Evolutionary conservation across 2,888 invertebrate genomes (phyloP).

Genomic region (Chouioia cunea): DNA sequence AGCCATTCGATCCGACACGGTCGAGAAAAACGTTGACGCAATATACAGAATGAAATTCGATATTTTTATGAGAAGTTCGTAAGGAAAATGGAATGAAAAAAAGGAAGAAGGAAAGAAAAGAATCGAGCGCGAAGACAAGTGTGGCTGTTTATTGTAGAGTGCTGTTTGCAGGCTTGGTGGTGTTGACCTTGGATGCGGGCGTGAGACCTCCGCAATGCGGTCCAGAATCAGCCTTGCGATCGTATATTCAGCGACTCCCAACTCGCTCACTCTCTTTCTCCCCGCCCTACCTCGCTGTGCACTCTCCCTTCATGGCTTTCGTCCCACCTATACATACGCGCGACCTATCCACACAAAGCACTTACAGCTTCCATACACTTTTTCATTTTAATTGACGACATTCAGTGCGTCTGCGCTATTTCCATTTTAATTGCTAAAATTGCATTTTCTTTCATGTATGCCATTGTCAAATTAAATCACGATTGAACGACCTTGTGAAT

Average conservation of each 20-base stretch:
- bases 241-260: slow-evolving; percentile 34
- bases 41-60: slow-evolving; percentile 32
- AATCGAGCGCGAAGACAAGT: too few relatives aligned
- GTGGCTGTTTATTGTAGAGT: neutral
- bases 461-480: too few relatives aligned
- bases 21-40: slow-evolving; percentile 6
- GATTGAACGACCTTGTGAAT: too few relatives aligned
- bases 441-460: neutral
- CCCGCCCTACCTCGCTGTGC: neutral
- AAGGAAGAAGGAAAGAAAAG: slow-evolving; percentile 5
- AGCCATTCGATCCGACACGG: neutral
- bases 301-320: too few relatives aligned
- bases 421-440: slow-evolving; percentile 21
- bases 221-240: slow-evolving; percentile 48
- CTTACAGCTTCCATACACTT: neutral
- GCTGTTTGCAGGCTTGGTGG: neutral
- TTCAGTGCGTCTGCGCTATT: slow-evolving; percentile 16
- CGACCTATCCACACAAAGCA: too few relatives aligned
- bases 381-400: slow-evolving; percentile 31
- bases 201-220: slow-evolving; percentile 47
- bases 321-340: too few relatives aligned
- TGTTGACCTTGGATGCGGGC: slow-evolving; percentile 41
- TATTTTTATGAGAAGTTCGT: too few relatives aligned
- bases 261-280: neutral
- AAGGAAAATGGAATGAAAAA: slow-evolving; percentile 17